Evolutionary conservation across 2,797 vertebrate genomes (phyloP), one percentile per base, ranked within the genome.

Genomic region (Benthosema pterotum): DNA sequence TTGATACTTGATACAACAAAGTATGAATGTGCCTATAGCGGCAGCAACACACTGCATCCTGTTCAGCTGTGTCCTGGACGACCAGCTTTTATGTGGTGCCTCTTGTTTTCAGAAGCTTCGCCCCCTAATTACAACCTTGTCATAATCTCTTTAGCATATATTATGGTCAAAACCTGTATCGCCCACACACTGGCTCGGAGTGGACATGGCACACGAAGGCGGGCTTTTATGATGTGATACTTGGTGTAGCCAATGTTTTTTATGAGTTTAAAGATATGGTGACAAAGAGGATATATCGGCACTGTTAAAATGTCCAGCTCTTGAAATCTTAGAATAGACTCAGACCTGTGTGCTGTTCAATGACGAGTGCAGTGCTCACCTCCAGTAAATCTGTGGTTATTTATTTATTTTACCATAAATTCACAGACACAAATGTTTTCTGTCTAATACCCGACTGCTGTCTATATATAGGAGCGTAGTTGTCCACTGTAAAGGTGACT

Each of bases 21-120:
- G 32, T 38, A 38, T 38, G 11, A 11, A 38, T 11, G 7, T 38
- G 32, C 32, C 32, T 9, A 38, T 38, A 38, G 32, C 11, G 72
- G 79, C 82, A 79, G 32, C 11, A 74, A 80, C 82, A 79, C 69
- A 63, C 78, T 79, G 75, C 77, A 83, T 83, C 66, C 56, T 14
- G 53, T 78, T 78, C 83, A 75, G 78, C 83, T 82, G 78, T 70
- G 71, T n/a, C 71, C 80, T 55, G 65, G 70, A 77, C 32, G 69
- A 28, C 56, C 49, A 43, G 43, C 87, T 91, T 89, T 93, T 69
- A 91, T 93, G 90, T 90, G 90, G 91, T 52, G 32, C 73, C 65
- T 79, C 79, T 69, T 83, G 79, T 85, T 87, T 90, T 90, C 79
- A 72, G 72, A 84, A 86, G 76, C 80, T 76, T 50, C 80, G 70